Evolutionary conservation across 2,113 vertebrate genomes (phyloP).

Genomic region (Megaptera novaeangliae): DNA sequence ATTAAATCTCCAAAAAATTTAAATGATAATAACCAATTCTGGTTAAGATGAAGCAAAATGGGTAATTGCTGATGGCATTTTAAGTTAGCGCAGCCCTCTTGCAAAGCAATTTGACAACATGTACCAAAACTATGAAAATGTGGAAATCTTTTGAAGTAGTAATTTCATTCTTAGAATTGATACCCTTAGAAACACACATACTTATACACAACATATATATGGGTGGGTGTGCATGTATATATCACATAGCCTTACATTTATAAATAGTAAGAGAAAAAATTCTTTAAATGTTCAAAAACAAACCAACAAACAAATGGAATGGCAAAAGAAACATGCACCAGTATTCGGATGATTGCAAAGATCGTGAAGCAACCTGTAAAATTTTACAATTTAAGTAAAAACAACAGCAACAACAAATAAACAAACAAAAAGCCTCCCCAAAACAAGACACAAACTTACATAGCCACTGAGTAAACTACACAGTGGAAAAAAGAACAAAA

Average conservation of each 20-base stretch:
- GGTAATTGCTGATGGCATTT: neutral
- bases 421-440: neutral
- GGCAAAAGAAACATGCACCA: neutral
- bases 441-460: neutral
- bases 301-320: neutral
- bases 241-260: neutral
- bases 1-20: neutral
- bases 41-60: neutral
- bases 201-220: neutral
- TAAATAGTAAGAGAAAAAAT: neutral
- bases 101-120: neutral
- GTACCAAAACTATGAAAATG: neutral
- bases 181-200: neutral
- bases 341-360: neutral
- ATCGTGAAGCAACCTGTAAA: neutral
- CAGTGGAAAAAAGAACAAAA: neutral
- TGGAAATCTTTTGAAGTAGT: neutral
- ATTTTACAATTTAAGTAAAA: neutral
- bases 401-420: neutral
- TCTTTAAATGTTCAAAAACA: neutral
- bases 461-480: neutral
- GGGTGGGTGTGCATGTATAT: neutral
- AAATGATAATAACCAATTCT: slow-evolving; percentile 15
- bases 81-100: neutral
- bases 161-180: neutral